Evolutionary conservation across 2,888 invertebrate genomes (phyloP).

Genomic region (Luperina testacea): DNA sequence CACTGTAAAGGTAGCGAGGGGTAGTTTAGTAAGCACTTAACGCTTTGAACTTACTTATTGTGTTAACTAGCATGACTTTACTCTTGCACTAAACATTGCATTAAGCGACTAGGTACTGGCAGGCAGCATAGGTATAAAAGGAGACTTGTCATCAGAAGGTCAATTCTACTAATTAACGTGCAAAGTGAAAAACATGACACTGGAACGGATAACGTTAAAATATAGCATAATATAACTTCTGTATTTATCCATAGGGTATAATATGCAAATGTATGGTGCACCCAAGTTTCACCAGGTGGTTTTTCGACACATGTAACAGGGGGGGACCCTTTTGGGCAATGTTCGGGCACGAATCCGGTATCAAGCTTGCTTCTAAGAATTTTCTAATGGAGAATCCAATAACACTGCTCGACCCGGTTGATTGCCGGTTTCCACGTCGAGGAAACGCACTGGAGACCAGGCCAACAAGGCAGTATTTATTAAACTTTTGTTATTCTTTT

Average conservation of each 20-base stretch:
- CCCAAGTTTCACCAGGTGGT: not conserved
- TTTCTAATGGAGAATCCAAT: not conserved
- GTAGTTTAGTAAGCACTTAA: constrained; percentile 34
- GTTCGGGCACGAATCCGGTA: not conserved
- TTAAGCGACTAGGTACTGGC: not conserved
- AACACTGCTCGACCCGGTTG: not conserved
- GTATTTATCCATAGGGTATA: not conserved
- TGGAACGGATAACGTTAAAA: not conserved
- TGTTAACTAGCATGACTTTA: constrained; percentile 20
- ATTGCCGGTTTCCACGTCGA: not conserved
- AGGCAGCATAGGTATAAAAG: not conserved
- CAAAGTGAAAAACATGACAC: too few relatives aligned
- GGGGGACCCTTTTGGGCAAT: not conserved
- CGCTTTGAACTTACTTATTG: constrained; percentile 28
- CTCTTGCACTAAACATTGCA: not conserved
- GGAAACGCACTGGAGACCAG: not conserved
- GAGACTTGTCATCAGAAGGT: not conserved
- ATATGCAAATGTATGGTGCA: not conserved
- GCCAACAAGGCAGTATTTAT: not conserved
- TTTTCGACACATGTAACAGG: not conserved
- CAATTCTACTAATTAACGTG: too few relatives aligned
- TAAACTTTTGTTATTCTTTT: constrained; percentile 20
- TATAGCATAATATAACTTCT: not conserved
- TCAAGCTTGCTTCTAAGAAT: not conserved
- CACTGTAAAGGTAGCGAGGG: constrained; percentile 26